phyloP scores from a whole-genome alignment of 2,888 invertebrate species.

The Coelinius sp. region DNA sequence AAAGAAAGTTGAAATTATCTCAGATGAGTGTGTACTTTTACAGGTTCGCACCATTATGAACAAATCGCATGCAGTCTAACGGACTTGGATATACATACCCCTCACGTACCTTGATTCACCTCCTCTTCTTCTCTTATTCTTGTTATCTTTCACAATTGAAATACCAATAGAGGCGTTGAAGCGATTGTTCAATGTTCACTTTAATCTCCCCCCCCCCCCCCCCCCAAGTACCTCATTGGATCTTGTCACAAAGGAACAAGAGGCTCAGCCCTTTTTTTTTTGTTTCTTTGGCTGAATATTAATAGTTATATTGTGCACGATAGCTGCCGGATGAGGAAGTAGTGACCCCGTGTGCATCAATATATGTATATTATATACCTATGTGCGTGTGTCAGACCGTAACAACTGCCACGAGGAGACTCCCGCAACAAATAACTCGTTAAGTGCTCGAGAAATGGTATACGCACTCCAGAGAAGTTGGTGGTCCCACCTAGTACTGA shows the following conservation, averaged over 20 bases:
- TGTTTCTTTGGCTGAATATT: constrained; percentile 37
- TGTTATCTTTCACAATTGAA: constrained; percentile 9
- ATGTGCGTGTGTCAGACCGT: constrained; percentile 42
- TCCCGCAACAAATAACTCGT: constrained; percentile 47
- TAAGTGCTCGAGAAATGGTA: constrained; percentile 38
- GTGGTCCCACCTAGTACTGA: constrained; percentile 24
- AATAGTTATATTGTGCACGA: constrained; percentile 42
- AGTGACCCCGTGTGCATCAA: constrained; percentile 37
- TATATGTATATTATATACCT: no score
- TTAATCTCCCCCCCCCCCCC: no score
- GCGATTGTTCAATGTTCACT: constrained; percentile 28
- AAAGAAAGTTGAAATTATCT: constrained; percentile 21
- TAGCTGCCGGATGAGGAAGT: constrained; percentile 47
- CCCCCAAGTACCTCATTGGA: constrained; percentile 28
- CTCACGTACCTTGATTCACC: not conserved
- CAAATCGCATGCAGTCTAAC: constrained; percentile 24
- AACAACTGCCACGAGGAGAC: constrained; percentile 41
- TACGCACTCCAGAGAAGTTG: constrained; percentile 34
- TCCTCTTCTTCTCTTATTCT: constrained; percentile 17
- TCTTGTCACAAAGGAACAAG: constrained; percentile 6
- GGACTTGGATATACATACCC: not conserved
- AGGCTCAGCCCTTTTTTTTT: constrained; percentile 16
- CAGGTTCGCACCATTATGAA: constrained; percentile 3
- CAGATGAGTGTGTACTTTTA: not conserved
- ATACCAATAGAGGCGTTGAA: not conserved